Base-by-base conservation (phyloP, 1,140 invertebrate genomes). In the Brachionus manjavacas region DNA sequence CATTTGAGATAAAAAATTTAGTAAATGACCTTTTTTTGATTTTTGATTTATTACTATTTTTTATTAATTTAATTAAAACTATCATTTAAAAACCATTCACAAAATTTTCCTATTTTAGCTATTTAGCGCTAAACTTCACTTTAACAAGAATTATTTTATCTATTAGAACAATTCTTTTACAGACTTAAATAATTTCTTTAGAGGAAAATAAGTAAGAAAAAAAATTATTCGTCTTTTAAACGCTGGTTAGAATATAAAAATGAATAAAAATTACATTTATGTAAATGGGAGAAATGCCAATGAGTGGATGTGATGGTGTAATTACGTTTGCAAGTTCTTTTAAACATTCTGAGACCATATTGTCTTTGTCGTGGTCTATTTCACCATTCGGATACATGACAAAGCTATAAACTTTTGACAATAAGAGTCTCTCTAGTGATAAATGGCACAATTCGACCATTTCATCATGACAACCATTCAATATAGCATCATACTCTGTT, bases 341-440 rank as follows among this genome's bases (percentile, higher is more conserved):
- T 80, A 98, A 95, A 88, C 97, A 95, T 86, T 96, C 94, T 31
- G 16, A 20, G 52, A 92, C 92, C 92, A 89, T 95, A 93, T 94
- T 93, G 88, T 99, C 97, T 81, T 96, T 91, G 78, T 94, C 92
- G 70, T 96, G 92, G 90, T 99, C 97, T 0, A 94, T 96, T 88
- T 99, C 97, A 3, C 95, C 95, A 90, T 99, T 99, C 6, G 97
- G 96, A 91, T 96, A 98, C 87, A 99, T 92, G 41, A 96, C 95
- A 88, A 95, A 93, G 28, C 93, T 92, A 90, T 99, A 99, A 46
- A 99, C 94, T 23, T 94, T 92, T 28, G 93, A 94, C 91, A 98
- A 96, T 9, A 92, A 86, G 39, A 88, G 88, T n/a, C 92, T 87
- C 85, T 92, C 92, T 74, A 92, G 88, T 25, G 90, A 89, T 80